These are phyloP conservation scores for Holocentrus rufus DNA, from an alignment of 2,797 vertebrate genomes.

Conservation along the genomic window DNA sequence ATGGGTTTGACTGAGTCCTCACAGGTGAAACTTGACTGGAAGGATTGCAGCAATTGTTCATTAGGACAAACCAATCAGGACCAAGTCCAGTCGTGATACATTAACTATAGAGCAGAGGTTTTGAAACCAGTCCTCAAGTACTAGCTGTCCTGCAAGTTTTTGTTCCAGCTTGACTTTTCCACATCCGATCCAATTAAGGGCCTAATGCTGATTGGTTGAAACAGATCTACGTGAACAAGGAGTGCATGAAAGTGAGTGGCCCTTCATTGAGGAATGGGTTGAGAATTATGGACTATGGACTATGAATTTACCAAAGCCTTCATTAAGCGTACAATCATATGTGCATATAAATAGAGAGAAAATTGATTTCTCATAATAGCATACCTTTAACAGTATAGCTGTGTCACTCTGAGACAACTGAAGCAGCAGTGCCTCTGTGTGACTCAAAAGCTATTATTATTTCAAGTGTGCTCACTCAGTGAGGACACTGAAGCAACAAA, in stretches of 20 bases:
- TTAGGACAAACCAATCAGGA: background rate
- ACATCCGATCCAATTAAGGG: constrained; percentile 34
- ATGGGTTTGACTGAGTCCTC: constrained; percentile 2
- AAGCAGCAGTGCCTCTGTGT: background rate
- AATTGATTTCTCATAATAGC: too few relatives aligned
- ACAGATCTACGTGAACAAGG: too few relatives aligned
- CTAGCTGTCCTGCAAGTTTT: constrained; percentile 12
- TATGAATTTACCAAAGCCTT: too few relatives aligned
- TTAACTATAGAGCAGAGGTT: too few relatives aligned
- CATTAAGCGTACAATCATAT: too few relatives aligned
- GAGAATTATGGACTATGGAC: too few relatives aligned
- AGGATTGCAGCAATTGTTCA: background rate
- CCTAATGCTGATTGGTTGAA: too few relatives aligned
- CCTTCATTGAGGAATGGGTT: too few relatives aligned
- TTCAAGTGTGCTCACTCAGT: background rate
- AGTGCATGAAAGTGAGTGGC: too few relatives aligned
- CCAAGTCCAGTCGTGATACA: constrained; percentile 8
- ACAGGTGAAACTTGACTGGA: background rate
- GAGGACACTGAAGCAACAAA: background rate
- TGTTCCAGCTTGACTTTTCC: background rate
- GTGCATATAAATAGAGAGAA: too few relatives aligned
- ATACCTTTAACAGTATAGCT: too few relatives aligned
- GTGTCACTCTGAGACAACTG: background rate
- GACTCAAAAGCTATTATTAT: constrained; percentile 1
- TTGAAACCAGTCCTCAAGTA: background rate